Evolutionary conservation across 2,888 invertebrate species (phyloP).

Genomic region (Acrobasis repandana): DNA sequence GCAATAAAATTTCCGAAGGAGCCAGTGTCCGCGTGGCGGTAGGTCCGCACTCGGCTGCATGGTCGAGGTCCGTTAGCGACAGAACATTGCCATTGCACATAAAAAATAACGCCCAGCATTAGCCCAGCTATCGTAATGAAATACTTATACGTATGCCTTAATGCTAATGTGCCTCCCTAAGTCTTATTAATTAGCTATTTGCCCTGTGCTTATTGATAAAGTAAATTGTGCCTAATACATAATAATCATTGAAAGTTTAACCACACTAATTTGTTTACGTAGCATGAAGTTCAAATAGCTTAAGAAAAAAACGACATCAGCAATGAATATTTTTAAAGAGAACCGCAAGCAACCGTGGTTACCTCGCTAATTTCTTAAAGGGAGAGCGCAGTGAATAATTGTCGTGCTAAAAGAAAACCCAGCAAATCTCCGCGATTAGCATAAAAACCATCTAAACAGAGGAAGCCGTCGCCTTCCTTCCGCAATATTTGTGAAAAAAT

Average conservation of each 20-base stretch:
- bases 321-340: not conserved
- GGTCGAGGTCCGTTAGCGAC: not conserved
- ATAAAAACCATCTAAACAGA: conserved; percentile 81
- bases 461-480: conserved; percentile 78
- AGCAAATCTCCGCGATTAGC: conserved; percentile 77
- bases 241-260: too few relatives aligned
- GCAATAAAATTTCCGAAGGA: conserved; percentile 3
- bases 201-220: not conserved
- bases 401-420: conserved; percentile 72
- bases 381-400: conserved; percentile 69
- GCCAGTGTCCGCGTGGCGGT: conserved; percentile 6
- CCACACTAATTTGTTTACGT: not conserved
- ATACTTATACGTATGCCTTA: conserved; percentile 14
- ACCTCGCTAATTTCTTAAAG: conserved; percentile 65
- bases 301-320: not conserved
- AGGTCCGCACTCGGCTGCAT: not conserved
- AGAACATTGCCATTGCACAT: conserved; percentile 30
- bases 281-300: not conserved
- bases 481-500: conserved; percentile 80
- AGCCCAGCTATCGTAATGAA: conserved; percentile 29
- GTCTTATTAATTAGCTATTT: conserved; percentile 5
- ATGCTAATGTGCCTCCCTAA: not conserved
- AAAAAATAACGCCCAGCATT: conserved; percentile 49
- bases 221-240: not conserved
- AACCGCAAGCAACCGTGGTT: conserved; percentile 11